Conservation (phyloP, 2,797 vertebrate genomes). For the Cirrhinus mrigala region DNA sequence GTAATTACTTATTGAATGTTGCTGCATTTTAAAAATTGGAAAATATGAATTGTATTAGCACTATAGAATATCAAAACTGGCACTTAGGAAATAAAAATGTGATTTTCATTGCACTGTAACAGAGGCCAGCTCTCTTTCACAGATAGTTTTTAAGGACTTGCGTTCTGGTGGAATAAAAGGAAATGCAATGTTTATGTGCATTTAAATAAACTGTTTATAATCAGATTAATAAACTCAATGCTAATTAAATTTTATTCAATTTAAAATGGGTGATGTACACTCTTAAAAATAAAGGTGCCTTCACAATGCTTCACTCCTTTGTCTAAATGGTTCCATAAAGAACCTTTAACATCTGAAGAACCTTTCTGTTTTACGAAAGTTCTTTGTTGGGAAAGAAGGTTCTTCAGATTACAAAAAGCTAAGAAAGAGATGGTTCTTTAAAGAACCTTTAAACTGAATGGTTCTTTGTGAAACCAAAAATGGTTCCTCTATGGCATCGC, state of each 20-base stretch:
- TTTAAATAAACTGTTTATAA: not conserved
- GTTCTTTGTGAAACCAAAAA: too few relatives aligned
- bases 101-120: not conserved
- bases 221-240: not conserved
- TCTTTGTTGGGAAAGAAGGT: too few relatives aligned
- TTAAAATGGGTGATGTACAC: too few relatives aligned
- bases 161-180: not conserved
- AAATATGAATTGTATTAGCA: not conserved
- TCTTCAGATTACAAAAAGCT: too few relatives aligned
- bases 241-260: not conserved
- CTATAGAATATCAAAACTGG: not conserved
- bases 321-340: too few relatives aligned
- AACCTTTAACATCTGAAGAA: too few relatives aligned
- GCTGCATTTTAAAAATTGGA: not conserved
- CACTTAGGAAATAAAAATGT: not conserved
- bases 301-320: too few relatives aligned
- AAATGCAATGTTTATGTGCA: not conserved
- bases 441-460: too few relatives aligned
- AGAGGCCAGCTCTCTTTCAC: not conserved
- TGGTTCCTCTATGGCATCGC: too few relatives aligned
- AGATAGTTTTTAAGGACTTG: not conserved
- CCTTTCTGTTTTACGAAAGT: too few relatives aligned
- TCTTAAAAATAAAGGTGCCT: too few relatives aligned
- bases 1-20: not conserved
- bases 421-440: too few relatives aligned